Evolutionary conservation across 37 sponge, comb jelly and placozoan species (phyloP), one percentile per base, ranked within the genome.

Genomic region (Beroe ovata): DNA sequence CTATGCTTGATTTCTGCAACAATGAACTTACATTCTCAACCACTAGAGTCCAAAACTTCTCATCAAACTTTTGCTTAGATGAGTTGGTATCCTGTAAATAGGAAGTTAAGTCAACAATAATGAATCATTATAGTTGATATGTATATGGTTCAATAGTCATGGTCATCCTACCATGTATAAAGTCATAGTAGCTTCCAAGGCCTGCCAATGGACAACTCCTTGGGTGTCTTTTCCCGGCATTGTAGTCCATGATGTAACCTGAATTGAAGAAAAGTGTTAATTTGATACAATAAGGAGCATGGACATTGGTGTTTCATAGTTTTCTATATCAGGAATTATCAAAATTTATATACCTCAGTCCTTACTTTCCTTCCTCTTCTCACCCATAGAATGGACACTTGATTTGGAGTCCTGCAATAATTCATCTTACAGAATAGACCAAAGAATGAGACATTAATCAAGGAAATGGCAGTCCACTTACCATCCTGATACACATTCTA

Each of bases 401-500:
- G 69, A 66, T 66, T 66, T 29, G 69, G 69, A 34, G 69, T 66
- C 69, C 69, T 66, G 69, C 4, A 30, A 32, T 29, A 33, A 62
- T 19, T n/a, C n/a, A n/a, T n/a, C n/a, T n/a, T n/a, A n/a, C n/a
- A n/a, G n/a, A n/a, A n/a, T n/a, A n/a, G n/a, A n/a, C n/a, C n/a
- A n/a, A n/a, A n/a, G n/a, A n/a, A n/a, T n/a, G n/a, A n/a, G n/a
- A n/a, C n/a, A n/a, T n/a, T n/a, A n/a, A n/a, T n/a, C n/a, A n/a
- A n/a, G n/a, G n/a, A n/a, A n/a, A n/a, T n/a, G n/a, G n/a, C n/a
- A n/a, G n/a, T n/a, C n/a, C 18, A n/a, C 54, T 77, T 40, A 77
- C 84, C 84, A 77, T 77, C 84, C 84, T 36, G 84, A 77, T 6
- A 77, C 84, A 42, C 84, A 77, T 77, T 77, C 84, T 21, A 77